Evolutionary conservation across 2,797 vertebrate genomes (phyloP), one percentile per base, ranked within the genome.

Genomic region (Acridotheres tristis): DNA sequence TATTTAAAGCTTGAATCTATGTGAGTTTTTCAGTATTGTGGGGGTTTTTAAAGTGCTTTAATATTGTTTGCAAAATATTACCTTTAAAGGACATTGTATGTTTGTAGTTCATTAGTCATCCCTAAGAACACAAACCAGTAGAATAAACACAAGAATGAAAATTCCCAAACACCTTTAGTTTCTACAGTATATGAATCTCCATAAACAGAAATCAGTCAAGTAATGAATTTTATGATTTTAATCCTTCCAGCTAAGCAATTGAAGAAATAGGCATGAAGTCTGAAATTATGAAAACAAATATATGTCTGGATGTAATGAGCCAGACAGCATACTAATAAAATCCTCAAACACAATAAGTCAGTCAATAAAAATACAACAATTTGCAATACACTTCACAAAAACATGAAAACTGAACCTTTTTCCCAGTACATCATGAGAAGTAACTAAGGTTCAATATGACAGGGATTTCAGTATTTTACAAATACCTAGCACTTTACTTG

Each of bases 141-240:
- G 82, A 74, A 94, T 57, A 93, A 95, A 75, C 14, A 91, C 8
- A 96, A 84, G 84, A 79, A 92, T 29, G 55, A 93, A 97, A 96
- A 89, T 95, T 79, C 59, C 84, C 71, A 68, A 91, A 76, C 57
- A 88, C 62, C 61, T 95, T 95, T 92, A 40, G 40, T 82, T 89
- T 95, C 83, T 96, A 30, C 62, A 83, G 50, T 32, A 45, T 20
- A 82, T 95, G 93, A 96, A 96, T 94, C 71, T 94, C 58, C 50
- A 89, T 85, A 89, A 94, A 88, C 80, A 95, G 29, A 94, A 97
- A 95, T 94, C 80, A 90, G n/a, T 95, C 76, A 92, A 91, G 76
- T 79, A 93, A 74, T 58, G 55, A 93, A 74, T 90, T 96, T 93
- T 90, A 91, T 27, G 1, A 80, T 79, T 87, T 74, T 69, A 75